Conservation (phyloP, 2,113 vertebrate species). For the Stegostoma tigrinum region DNA sequence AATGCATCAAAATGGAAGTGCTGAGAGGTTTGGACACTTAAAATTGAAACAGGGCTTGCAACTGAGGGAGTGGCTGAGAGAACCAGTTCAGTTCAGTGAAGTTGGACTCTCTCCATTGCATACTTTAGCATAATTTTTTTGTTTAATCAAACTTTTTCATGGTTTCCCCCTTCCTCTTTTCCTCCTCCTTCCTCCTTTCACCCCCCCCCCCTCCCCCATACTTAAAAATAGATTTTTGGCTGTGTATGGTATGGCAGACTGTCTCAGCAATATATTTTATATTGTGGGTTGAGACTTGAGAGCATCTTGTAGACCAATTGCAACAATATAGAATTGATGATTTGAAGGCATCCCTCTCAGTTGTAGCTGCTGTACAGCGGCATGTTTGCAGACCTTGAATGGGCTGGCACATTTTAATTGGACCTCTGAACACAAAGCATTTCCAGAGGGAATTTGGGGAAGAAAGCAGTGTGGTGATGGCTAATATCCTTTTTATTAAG, state of each 20-base stretch:
- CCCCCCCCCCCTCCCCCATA: no score
- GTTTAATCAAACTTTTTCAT: neutral
- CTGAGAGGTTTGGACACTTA: neutral
- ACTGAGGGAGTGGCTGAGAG: neutral
- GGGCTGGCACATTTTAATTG: neutral
- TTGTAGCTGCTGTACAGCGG: neutral
- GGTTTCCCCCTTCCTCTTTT: no score
- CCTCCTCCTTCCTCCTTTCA: no score
- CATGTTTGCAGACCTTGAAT: neutral
- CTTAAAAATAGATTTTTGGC: neutral
- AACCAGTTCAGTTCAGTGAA: neutral
- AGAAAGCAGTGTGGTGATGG: neutral
- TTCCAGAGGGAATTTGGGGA: neutral
- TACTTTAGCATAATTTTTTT: neutral
- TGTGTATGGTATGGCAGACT: neutral
- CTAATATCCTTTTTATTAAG: neutral
- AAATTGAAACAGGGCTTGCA: neutral
- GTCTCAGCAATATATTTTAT: neutral
- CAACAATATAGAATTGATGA: neutral
- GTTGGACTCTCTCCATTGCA: neutral
- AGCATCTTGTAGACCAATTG: conserved; percentile 5
- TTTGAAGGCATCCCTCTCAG: neutral
- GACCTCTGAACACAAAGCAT: neutral
- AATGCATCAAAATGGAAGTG: neutral
- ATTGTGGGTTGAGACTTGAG: conserved; percentile 12